Percentiles rank a stretch among this genome's conserved stretches.
These are phyloP conservation scores for Gymnorhina tibicen DNA, from an alignment of 2,113 vertebrate species.

Conservation along the genomic window DNA sequence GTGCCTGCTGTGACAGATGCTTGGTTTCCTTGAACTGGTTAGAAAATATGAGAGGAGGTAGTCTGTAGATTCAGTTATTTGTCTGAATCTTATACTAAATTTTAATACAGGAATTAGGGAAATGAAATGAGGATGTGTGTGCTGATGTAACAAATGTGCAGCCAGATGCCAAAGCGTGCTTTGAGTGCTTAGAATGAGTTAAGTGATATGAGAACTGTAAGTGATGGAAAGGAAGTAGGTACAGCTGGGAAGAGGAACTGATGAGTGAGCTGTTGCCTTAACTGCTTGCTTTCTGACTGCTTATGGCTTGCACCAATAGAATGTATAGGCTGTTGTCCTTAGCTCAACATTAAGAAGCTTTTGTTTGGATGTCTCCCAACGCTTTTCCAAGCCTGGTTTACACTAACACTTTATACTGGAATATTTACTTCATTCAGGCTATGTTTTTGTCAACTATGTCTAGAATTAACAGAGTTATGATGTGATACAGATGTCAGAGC, in stretches of 20 bases:
- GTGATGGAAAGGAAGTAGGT: constrained; percentile 4
- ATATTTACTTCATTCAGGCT: not conserved
- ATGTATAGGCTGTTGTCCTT: not conserved
- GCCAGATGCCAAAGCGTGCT: not conserved
- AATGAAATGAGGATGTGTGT: constrained; percentile 50
- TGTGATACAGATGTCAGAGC: not conserved
- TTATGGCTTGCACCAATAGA: not conserved
- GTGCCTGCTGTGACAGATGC: not conserved
- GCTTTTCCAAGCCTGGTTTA: not conserved
- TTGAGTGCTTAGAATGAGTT: not conserved
- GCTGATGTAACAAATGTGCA: not conserved
- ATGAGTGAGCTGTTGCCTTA: not conserved
- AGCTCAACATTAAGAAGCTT: not conserved
- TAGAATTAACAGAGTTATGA: not conserved
- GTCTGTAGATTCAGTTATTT: not conserved
- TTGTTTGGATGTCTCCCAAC: not conserved
- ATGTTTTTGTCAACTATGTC: not conserved
- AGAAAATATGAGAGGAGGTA: not conserved
- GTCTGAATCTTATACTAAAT: not conserved
- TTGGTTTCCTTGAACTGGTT: not conserved
- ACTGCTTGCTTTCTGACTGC: not conserved
- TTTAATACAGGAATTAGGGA: constrained; percentile 11
- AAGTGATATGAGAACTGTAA: constrained; percentile 24
- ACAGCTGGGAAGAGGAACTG: constrained; percentile 39
- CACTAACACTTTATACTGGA: not conserved